A percentile compares a stretch with the other conserved stretches of the same genome.
These are phyloP conservation scores for Dipodomys stephensi DNA, from an alignment of 2,113 vertebrate species.

Conservation along the genomic window DNA sequence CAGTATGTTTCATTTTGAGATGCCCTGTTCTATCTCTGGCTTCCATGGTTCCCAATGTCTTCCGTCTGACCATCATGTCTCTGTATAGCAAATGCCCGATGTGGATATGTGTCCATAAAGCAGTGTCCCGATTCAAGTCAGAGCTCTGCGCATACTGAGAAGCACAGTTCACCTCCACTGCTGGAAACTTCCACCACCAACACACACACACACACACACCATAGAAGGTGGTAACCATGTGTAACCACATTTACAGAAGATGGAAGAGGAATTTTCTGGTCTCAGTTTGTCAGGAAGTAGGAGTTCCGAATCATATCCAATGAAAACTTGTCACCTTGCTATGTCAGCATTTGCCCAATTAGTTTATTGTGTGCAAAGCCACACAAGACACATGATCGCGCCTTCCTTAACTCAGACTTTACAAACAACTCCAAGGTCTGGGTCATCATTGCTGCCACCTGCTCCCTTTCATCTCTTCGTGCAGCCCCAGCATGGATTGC, in stretches of 20 bases:
- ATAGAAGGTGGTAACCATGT: not conserved
- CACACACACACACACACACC: no score
- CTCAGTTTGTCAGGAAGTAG: not conserved
- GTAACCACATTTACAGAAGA: not conserved
- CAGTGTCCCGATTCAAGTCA: not conserved
- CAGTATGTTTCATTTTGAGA: not conserved
- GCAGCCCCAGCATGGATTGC: not conserved
- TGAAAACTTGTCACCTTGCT: constrained; percentile 3
- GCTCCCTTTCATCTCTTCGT: not conserved
- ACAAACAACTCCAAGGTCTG: not conserved
- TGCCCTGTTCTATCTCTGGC: not conserved
- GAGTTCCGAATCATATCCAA: not conserved
- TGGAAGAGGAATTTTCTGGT: not conserved
- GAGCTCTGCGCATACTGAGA: not conserved
- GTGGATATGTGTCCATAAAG: not conserved
- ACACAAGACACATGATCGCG: not conserved
- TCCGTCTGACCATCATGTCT: rapidly evolving
- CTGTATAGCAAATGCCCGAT: not conserved
- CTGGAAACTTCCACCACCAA: no score
- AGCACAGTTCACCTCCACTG: no score
- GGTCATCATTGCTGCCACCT: not conserved
- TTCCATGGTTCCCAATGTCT: not conserved
- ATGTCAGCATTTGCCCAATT: not conserved
- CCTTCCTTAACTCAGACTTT: constrained; percentile 26
- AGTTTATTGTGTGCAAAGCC: not conserved